Evolutionary conservation across 2,113 vertebrate species (phyloP), one percentile per base, ranked within the genome.

Genomic region (Turnix velox): DNA sequence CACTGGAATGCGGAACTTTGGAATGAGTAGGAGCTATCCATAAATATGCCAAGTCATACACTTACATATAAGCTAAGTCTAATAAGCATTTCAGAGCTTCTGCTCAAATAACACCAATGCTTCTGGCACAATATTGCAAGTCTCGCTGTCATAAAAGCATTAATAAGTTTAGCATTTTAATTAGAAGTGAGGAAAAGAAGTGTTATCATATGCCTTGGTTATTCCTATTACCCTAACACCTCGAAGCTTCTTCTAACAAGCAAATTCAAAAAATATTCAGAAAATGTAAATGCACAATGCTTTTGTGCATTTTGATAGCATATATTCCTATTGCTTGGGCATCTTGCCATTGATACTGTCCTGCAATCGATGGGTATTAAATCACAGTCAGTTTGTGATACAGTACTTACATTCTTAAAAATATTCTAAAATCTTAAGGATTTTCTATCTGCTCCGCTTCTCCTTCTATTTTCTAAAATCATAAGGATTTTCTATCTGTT

Each of bases 21-120:
- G 48, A 88, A 37, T 71, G 93, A 90, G 90, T 74, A 69, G 76
- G 88, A 81, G 68, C 67, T 90, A 42, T 90, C 80, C 65, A 78
- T 24, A 78, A 88, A 68, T 30, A 81, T 46, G 88, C 69, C 52
- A 84, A 90, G 40, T 37, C 37, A 52, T 80, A 93, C 49, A 88
- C 23, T 78, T 48, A 30, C 6, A 31, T n/a, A 25, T 95, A 87
- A 87, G 51, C 33, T 74, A 71, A 78, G 35, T 40, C n/a, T 85
- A 61, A 75, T 6, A 90, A 65, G 74, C 52, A 79, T 40, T 65
- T 88, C 51, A 37, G 0, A 24, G 42, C 1, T 67, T 79, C 35
- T 96, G 93, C 86, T 93, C 93, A 96, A 79, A 76, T 59, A 88
- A 74, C 39, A 55, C 88, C 78, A 66, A 66, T 75, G 42, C 28